Percentiles rank a stretch among this genome's conserved stretches.
These are phyloP conservation scores for Lagodon rhomboides DNA, from an alignment of 2,797 vertebrate species.

Conservation along the genomic window DNA sequence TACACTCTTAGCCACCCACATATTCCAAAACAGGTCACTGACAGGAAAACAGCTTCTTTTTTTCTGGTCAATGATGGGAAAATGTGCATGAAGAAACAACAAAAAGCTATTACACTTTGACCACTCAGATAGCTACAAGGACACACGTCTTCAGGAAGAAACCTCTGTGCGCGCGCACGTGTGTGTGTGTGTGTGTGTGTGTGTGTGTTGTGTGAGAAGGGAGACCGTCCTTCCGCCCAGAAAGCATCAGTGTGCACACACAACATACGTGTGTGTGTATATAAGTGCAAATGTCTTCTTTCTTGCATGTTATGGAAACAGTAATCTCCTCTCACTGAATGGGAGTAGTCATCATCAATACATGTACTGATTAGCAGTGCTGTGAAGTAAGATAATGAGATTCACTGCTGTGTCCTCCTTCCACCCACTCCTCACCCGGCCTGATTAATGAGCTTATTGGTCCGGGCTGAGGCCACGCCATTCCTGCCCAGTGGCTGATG, in stretches of 20 bases:
- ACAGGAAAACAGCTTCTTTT: conserved; percentile 20
- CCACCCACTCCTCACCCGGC: conserved; percentile 64
- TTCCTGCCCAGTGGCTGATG: conserved; percentile 64
- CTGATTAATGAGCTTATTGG: conserved; percentile 77
- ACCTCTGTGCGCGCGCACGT: background rate
- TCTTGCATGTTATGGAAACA: conserved; percentile 46
- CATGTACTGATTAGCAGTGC: conserved; percentile 66
- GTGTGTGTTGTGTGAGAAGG: background rate
- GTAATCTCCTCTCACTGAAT: conserved; percentile 57
- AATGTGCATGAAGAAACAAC: background rate
- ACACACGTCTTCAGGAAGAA: conserved; percentile 4
- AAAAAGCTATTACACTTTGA: background rate
- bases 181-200: background rate
- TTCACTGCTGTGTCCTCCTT: conserved; percentile 63
- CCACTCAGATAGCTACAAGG: conserved; percentile 29
- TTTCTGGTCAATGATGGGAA: conserved; percentile 7
- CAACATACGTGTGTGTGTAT: background rate
- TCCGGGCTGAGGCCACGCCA: conserved; percentile 56
- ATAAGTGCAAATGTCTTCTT: conserved; percentile 15
- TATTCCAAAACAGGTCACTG: conserved; percentile 19
- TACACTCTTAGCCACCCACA: conserved; percentile 1
- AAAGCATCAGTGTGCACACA: conserved; percentile 18
- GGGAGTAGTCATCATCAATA: conserved; percentile 66
- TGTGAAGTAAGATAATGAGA: conserved; percentile 75
- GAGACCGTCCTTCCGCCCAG: conserved; percentile 22